Evolutionary conservation across 2,888 invertebrate species (phyloP), one percentile per base, ranked within the genome.

Genomic region (Corbicula japonica): DNA sequence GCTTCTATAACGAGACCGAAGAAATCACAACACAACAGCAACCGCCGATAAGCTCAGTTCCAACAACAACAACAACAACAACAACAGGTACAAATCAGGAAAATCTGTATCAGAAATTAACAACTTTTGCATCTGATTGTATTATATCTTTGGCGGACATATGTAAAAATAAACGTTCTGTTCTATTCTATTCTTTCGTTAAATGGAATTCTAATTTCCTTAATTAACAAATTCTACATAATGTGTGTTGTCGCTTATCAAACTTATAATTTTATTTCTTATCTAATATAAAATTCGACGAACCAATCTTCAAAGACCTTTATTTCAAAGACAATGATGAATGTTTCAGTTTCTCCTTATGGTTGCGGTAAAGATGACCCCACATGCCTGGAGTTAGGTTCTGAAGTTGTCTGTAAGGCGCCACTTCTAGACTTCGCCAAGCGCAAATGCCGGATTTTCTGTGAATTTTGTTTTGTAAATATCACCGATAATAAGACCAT

Each of bases 361-460:
- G 21, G 21, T 10, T 63, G 63, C 28, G 32, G 32, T 10, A 54
- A 46, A 21, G 69, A 69, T 28, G 69, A 69, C 26, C 21, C 44
- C 0, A 30, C 48, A 32, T 69, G 69, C 34, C 26, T 46, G 18
- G 12, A 12, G 15, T 15, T 69, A 3, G 69, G 69, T 34, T n/a
- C n/a, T n/a, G 10, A 30, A 1, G 44, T n/a, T 28, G 30, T 69
- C 10, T 69, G 69, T 44, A 30, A 48, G 8, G 35, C 46, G 32
- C 32, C 44, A 44, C 35, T 48, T n/a, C 23, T 32, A 32, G 69
- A 58, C 6, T 69, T 69, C 15, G 69, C 58, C 4, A 21, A 23
- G 21, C 5, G 58, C 26, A 69, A 69, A 48, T 69, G 69, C 41
- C 21, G 26, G 15, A 21, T 30, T 10, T 48, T 46, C 35, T 69